A percentile compares a stretch with the other conserved stretches of the same genome.
These are phyloP conservation scores for Orthonychiurus folsomi DNA, from an alignment of 2,888 invertebrate genomes.

Conservation along the genomic window DNA sequence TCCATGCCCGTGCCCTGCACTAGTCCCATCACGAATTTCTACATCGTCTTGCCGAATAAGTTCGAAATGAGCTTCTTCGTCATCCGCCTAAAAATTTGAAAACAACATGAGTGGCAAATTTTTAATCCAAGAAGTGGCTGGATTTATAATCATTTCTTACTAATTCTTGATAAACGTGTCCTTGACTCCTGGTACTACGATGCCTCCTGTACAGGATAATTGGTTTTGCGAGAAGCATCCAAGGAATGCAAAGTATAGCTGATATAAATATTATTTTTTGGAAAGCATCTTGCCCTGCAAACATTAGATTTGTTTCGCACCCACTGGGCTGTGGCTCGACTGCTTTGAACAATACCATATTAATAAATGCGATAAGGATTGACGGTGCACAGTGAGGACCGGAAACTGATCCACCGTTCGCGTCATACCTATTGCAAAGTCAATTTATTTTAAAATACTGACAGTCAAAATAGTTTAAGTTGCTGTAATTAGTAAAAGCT, in stretches of 20 bases:
- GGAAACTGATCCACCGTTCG: slow-evolving; percentile 12
- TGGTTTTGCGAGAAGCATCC: slow-evolving; percentile 91
- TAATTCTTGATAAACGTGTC: too few species aligned
- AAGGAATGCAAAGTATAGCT: slow-evolving; percentile 69
- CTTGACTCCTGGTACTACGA: too few species aligned
- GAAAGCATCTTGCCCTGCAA: slow-evolving; percentile 54
- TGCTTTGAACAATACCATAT: slow-evolving; percentile 87
- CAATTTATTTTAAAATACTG: background rate
- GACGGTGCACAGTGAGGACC: slow-evolving; percentile 71
- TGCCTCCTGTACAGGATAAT: too few species aligned
- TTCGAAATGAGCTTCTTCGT: too few species aligned
- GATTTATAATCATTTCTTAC: slow-evolving; percentile 50
- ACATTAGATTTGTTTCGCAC: slow-evolving; percentile 33
- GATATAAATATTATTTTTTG: slow-evolving; percentile 70
- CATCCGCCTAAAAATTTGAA: too few species aligned
- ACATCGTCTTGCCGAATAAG: too few species aligned
- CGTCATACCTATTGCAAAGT: slow-evolving; percentile 6
- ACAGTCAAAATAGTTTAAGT: slow-evolving; percentile 2
- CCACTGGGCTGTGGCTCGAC: slow-evolving; percentile 27
- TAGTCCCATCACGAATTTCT: slow-evolving; percentile 15
- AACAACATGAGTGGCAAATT: too few species aligned
- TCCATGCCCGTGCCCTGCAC: slow-evolving; percentile 19
- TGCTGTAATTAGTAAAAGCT: slow-evolving; percentile 3
- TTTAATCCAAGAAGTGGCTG: slow-evolving; percentile 2
- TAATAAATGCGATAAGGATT: slow-evolving; percentile 93